These are phyloP conservation scores for Uropsilus gracilis DNA, from an alignment of 2,113 vertebrate genomes.

Conservation along the genomic window DNA sequence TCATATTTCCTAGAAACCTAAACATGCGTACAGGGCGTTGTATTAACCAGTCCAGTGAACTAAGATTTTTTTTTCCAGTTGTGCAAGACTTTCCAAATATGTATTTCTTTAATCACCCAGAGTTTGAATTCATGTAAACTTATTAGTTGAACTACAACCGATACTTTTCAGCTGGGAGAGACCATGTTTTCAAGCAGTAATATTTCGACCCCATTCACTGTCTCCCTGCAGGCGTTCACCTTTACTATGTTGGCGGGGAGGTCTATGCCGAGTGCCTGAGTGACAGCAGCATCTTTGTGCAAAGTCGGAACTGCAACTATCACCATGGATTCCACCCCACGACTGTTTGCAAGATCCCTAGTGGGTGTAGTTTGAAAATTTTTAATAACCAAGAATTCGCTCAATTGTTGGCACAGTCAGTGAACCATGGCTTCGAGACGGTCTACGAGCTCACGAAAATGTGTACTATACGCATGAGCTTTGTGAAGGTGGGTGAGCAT, in stretches of 20 bases:
- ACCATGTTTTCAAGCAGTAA: neutral
- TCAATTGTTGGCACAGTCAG: slow-evolving; percentile 96
- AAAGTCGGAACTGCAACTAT: slow-evolving; percentile 99
- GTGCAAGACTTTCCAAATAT: neutral
- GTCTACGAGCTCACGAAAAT: slow-evolving; percentile 99
- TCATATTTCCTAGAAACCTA: neutral
- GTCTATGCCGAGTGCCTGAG: slow-evolving; percentile 98
- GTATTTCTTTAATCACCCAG: neutral
- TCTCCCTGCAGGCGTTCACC: slow-evolving; percentile 91
- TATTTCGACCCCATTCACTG: rapidly evolving
- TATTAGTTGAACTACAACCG: neutral
- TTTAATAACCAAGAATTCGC: slow-evolving; percentile 99
- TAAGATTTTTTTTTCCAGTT: neutral
- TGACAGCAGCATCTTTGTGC: slow-evolving; percentile 99
- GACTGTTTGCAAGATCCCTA: slow-evolving; percentile 99
- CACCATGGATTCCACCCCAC: slow-evolving; percentile 99
- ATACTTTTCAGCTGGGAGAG: neutral
- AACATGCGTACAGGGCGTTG: neutral
- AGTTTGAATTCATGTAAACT: neutral
- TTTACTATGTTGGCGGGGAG: slow-evolving; percentile 98
- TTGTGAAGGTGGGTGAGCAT: slow-evolving; percentile 92
- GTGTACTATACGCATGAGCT: slow-evolving; percentile 99
- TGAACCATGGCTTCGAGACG: slow-evolving; percentile 99
- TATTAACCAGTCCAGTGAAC: neutral
- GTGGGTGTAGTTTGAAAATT: slow-evolving; percentile 98